Base-by-base conservation (phyloP, 2,888 invertebrate genomes). In the Cephus sareptanus region DNA sequence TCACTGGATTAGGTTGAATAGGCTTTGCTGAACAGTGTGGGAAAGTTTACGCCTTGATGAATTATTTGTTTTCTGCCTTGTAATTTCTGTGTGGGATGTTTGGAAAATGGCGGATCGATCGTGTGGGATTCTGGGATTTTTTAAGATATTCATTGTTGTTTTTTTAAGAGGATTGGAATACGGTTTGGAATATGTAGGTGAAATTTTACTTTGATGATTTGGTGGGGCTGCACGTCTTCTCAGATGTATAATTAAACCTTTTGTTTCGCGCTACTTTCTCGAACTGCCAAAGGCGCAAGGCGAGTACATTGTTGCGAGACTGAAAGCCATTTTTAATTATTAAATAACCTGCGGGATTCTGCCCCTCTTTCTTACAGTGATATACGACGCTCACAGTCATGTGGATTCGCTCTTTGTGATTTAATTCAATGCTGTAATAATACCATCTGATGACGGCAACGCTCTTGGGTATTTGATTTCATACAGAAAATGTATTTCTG, bases 81-180 rank as follows among this genome's bases (percentile, higher is more conserved):
- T 56, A 56, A 23, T 23, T 56, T 9, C 56, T 23, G 56, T 9
- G 56, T 56, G 56, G 56, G 56, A 56, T 9, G 23, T 1, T 56
- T 56, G 23, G 56, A 23, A 56, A 56, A 23, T 56, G 56, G 56
- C 56, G 56, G 56, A 56, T 56, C 23, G 9, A 40, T 40, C 74
- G 75, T 68, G 74, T 73, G 70, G 69, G 34, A 34, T 33, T 73
- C 74, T 35, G 71, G 77, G 77, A 75, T 73, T 76, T 78, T 75
- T 73, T 31, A 77, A 73, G 73, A 75, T 34, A 6, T 40, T 40
- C 23, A 1, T 40, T 40, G 4, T 6, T 15, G 4, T 23, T 23
- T 6, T 40, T 40, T 15, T 40, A 40, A 40, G 40, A 23, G 40
- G 15, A 6, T 15, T 40, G 40, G 40, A 40, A 15, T 56, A 40